Percentiles rank a stretch among this genome's conserved stretches.
These are phyloP conservation scores for Cantharis rustica DNA, from an alignment of 2,888 invertebrate genomes.

Conservation along the genomic window DNA sequence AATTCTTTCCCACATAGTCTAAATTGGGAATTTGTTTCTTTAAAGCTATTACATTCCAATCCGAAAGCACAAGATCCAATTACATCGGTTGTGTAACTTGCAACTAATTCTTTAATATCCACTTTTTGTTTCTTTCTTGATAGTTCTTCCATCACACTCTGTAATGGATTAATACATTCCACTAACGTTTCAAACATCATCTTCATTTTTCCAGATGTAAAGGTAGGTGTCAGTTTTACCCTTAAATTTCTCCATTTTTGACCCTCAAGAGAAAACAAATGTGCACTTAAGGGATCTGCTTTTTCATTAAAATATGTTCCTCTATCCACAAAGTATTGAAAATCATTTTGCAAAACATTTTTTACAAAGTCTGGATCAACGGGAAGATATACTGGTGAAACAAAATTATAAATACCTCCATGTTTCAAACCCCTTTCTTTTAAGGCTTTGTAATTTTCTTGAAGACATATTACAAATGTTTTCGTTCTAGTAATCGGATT, in stretches of 20 bases:
- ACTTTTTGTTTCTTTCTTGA: not conserved
- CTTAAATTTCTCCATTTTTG: not conserved
- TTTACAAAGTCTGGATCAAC: not conserved
- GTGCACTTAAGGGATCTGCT: not conserved
- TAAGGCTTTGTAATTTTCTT: constrained; percentile 5
- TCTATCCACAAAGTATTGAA: not conserved
- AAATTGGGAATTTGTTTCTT: not conserved
- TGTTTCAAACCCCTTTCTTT: not conserved
- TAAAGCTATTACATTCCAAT: not conserved
- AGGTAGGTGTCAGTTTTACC: not conserved
- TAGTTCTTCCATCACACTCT: not conserved
- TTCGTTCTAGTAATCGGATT: constrained; percentile 1
- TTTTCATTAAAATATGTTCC: not conserved
- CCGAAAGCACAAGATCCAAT: not conserved
- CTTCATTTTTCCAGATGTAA: not conserved
- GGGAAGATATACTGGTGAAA: not conserved
- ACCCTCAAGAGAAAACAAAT: not conserved
- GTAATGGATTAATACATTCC: not conserved
- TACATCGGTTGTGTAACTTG: not conserved
- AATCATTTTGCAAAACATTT: not conserved
- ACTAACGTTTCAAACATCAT: not conserved
- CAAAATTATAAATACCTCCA: constrained; percentile 4
- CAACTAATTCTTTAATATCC: not conserved
- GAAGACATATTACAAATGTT: not conserved
- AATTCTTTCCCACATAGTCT: not conserved